Base-by-base conservation (phyloP, 1,140 invertebrate genomes). In the Hesperophylax magnus region DNA sequence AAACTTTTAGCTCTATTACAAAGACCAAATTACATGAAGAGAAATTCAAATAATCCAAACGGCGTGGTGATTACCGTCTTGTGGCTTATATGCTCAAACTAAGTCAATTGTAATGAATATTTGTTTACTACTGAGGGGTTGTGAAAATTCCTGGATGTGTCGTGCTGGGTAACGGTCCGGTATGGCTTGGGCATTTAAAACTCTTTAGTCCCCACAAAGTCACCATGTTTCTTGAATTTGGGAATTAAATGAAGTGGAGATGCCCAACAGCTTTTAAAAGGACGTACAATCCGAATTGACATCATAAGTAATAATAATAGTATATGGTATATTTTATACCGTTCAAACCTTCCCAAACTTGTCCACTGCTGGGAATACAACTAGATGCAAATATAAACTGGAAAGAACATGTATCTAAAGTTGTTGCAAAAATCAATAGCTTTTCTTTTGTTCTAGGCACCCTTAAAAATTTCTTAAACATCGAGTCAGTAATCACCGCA, bases 151-250 rank as follows among this genome's bases (percentile, higher is more conserved):
- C 20, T 86, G 80, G 3, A 86, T 75, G 58, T 83, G 80, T 0
- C 61, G 14, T 22, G 31, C 27, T 3, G 65, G 65, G 86, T 85
- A 24, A 74, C 71, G 3, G 63, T 20, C 65, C 3, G 27, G 65
- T 34, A 69, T 34, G 0, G 65, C 31, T 34, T 24, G 11, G 65
- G 65, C 34, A 52, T 84, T 63, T 22, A 87, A 71, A 11, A 14
- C 53, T 14, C 89, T 81, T 78, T 91, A 92, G 77, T 92, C 91
- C 0, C 90, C 88, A 82, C 88, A 90, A 7, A 87, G 87, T 31
- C 91, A 78, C 82, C 85, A 87, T 1, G 83, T n/a, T n/a, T n/a
- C n/a, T n/a, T n/a, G n/a, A n/a, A n/a, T n/a, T n/a, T n/a, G n/a
- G n/a, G n/a, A n/a, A 77, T 0, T 87, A 89, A 77, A 65, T 90